Conservation (phyloP, 2,797 vertebrate species). For the Clangula hyemalis region DNA sequence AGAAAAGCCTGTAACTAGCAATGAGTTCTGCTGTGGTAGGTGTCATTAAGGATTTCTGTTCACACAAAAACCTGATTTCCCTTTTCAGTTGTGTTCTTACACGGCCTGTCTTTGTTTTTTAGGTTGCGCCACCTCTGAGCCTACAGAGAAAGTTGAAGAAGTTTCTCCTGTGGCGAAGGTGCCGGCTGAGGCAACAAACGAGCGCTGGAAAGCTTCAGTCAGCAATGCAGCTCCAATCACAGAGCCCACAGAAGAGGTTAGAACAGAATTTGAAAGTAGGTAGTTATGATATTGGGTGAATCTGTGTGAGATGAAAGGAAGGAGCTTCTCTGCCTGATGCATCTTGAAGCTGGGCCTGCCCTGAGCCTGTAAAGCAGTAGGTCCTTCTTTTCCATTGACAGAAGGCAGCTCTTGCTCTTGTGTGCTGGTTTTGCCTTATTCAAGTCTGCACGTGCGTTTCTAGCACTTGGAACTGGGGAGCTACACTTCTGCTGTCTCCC, state of each 20-base stretch:
- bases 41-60: background rate
- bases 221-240: slow-evolving; percentile 32
- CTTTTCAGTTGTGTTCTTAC: background rate
- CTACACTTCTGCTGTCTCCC: background rate
- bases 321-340: background rate
- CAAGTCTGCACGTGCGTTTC: background rate
- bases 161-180: slow-evolving; percentile 50
- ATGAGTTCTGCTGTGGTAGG: background rate
- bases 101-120: background rate
- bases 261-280: background rate
- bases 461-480: background rate
- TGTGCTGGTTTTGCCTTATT: background rate
- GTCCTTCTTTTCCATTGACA: background rate
- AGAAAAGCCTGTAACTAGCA: background rate
- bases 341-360: background rate
- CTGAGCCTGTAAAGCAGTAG: background rate
- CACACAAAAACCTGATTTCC: background rate
- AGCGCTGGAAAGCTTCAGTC: slow-evolving; percentile 1
- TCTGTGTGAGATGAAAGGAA: background rate
- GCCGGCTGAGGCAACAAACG: slow-evolving; percentile 15
- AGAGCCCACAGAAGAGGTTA: slow-evolving; percentile 68
- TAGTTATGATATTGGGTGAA: background rate
- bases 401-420: background rate
- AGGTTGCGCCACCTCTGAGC: slow-evolving; percentile 54
- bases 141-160: slow-evolving; percentile 23